These are phyloP conservation scores for Pygmarrhopalites habei DNA, from an alignment of 1,140 invertebrate species.

Conservation along the genomic window DNA sequence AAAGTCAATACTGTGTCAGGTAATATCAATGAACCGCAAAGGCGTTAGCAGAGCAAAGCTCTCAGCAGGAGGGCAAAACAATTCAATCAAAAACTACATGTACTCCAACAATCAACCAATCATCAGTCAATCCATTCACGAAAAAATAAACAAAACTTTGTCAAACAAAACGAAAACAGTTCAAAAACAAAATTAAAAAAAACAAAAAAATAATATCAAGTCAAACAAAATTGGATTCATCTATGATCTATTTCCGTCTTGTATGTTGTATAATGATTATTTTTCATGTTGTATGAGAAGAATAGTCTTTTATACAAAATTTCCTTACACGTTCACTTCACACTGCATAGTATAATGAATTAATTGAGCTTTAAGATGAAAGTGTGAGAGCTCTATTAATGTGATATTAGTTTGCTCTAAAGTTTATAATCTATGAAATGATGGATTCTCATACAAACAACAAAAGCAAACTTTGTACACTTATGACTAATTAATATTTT, in stretches of 20 bases:
- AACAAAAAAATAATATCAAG: too few relatives aligned
- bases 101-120: constrained; percentile 12
- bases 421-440: too few relatives aligned
- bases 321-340: constrained; percentile 1
- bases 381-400: too few relatives aligned
- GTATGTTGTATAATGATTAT: background rate
- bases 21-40: constrained; percentile 29
- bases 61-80: constrained; percentile 17
- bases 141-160: background rate
- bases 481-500: too few relatives aligned
- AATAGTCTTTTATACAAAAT: background rate
- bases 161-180: background rate
- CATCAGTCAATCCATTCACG: constrained; percentile 10
- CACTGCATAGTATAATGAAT: constrained; percentile 1
- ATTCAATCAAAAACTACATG: background rate
- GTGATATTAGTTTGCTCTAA: too few relatives aligned
- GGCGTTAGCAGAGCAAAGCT: constrained; percentile 33
- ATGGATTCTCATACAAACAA: too few relatives aligned
- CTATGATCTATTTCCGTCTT: background rate
- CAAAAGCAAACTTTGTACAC: too few relatives aligned
- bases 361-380: background rate
- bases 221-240: too few relatives aligned
- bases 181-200: background rate
- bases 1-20: constrained; percentile 90
- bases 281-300: too few relatives aligned